Conservation (phyloP, 2,113 vertebrate species). For the Rhinolophus sinicus region DNA sequence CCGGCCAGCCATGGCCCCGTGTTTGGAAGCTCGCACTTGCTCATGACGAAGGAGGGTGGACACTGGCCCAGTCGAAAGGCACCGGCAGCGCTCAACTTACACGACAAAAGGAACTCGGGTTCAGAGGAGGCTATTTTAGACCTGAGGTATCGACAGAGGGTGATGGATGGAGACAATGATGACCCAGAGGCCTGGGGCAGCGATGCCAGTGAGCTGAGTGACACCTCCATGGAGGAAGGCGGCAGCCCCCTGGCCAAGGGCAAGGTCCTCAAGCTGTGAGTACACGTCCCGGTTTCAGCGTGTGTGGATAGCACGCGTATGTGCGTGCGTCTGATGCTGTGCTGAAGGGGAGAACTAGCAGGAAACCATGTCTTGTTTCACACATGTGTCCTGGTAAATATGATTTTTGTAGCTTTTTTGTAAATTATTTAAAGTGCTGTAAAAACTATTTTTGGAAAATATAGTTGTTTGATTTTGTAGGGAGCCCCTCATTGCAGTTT, state of each 20-base stretch:
- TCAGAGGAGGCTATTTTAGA: slow-evolving; percentile 42
- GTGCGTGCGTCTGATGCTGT: no score
- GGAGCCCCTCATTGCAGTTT: slow-evolving; percentile 19
- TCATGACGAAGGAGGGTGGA: slow-evolving; percentile 45
- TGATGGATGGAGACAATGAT: neutral
- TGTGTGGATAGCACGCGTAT: neutral
- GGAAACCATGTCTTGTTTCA: slow-evolving; percentile 75
- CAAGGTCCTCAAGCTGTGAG: slow-evolving; percentile 88
- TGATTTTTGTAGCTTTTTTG: slow-evolving; percentile 82
- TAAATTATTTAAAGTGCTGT: slow-evolving; percentile 85
- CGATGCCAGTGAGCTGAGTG: slow-evolving; percentile 86
- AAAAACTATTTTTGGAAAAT: slow-evolving; percentile 82
- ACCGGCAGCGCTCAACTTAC: neutral
- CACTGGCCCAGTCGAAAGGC: slow-evolving; percentile 17
- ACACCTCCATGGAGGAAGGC: slow-evolving; percentile 81
- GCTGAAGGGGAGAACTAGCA: neutral
- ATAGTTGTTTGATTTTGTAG: slow-evolving; percentile 43
- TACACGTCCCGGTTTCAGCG: slow-evolving; percentile 30
- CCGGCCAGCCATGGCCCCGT: neutral
- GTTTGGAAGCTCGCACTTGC: slow-evolving; percentile 52
- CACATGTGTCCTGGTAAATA: slow-evolving; percentile 61
- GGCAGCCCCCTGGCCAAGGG: slow-evolving; percentile 71
- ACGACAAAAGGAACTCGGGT: neutral
- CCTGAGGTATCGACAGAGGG: slow-evolving; percentile 27
- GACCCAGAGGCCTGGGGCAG: slow-evolving; percentile 86